A percentile compares a stretch with the other conserved stretches of the same genome.
phyloP scores from a whole-genome alignment of 2,797 vertebrate genomes.

The Sebastes reedi region DNA sequence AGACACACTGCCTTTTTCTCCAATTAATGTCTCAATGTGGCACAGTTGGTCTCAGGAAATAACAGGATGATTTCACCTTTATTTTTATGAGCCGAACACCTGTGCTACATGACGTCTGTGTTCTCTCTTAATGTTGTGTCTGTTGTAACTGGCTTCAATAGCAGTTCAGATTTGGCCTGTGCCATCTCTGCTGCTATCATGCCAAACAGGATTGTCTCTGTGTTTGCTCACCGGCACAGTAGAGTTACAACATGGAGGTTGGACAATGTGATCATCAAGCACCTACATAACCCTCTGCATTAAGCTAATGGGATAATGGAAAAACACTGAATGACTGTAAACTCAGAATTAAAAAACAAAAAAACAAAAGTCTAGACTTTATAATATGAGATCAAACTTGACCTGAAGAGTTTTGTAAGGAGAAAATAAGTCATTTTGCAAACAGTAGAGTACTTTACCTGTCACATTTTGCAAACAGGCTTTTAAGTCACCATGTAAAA shows the following conservation, averaged over 20 bases:
- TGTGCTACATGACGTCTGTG: background rate
- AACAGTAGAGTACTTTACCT: background rate
- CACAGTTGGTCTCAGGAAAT: background rate
- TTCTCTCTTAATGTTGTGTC: background rate
- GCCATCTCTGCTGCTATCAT: background rate
- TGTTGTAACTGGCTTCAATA: background rate
- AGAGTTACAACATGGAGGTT: background rate
- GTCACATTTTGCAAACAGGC: background rate
- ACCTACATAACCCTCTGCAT: conserved; percentile 17
- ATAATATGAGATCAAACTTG: background rate
- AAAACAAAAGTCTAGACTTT: background rate
- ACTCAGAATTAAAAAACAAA: background rate
- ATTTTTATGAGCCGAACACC: background rate
- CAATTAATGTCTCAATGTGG: background rate
- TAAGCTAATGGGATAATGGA: background rate
- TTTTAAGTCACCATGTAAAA: background rate
- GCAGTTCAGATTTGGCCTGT: background rate
- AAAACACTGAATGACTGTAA: background rate
- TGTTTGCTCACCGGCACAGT: background rate
- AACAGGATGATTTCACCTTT: background rate
- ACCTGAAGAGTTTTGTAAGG: background rate
- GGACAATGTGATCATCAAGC: conserved; percentile 5
- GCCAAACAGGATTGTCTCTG: conserved; percentile 3
- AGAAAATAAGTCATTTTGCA: background rate
- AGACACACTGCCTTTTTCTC: background rate